Percentiles rank a stretch among this genome's conserved stretches.
phyloP scores from a whole-genome alignment of 2,113 vertebrate genomes.

The Dryoscopus gambensis region DNA sequence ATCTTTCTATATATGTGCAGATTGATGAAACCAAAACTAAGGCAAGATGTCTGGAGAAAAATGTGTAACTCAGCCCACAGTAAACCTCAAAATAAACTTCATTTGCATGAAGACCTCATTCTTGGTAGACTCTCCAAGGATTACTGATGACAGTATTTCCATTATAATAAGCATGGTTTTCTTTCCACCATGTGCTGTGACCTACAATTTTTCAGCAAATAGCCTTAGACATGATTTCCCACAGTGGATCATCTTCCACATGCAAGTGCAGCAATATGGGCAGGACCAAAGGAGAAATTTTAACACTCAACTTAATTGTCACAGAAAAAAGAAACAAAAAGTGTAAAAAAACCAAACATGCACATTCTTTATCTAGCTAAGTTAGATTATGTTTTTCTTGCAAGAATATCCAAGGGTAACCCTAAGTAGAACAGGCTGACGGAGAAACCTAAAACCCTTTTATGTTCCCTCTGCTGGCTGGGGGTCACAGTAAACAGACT shows the following conservation, averaged over 20 bases:
- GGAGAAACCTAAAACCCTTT: background rate
- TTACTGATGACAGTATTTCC: background rate
- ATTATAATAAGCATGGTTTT: background rate
- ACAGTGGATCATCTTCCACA: background rate
- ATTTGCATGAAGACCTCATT: constrained; percentile 38
- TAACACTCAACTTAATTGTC: background rate
- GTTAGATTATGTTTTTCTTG: background rate
- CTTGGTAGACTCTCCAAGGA: background rate
- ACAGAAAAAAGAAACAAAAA: background rate
- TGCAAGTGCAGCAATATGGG: background rate
- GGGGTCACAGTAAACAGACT: background rate
- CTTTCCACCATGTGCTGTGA: background rate
- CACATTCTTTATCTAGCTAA: background rate
- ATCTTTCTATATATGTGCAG: constrained; percentile 2
- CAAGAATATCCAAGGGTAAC: background rate
- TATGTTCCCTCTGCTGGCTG: background rate
- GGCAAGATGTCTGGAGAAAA: constrained; percentile 30
- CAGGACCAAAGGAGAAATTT: background rate
- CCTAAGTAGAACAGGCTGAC: background rate
- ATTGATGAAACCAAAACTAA: constrained; percentile 26
- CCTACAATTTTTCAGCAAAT: background rate
- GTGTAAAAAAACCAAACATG: background rate
- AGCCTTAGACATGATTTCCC: background rate
- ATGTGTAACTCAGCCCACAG: constrained; percentile 23
- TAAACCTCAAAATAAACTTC: constrained; percentile 50